Percentiles rank a stretch among this genome's conserved stretches.
phyloP scores from a whole-genome alignment of 1,140 invertebrate genomes.

The Anagrus nilaparvatae region DNA sequence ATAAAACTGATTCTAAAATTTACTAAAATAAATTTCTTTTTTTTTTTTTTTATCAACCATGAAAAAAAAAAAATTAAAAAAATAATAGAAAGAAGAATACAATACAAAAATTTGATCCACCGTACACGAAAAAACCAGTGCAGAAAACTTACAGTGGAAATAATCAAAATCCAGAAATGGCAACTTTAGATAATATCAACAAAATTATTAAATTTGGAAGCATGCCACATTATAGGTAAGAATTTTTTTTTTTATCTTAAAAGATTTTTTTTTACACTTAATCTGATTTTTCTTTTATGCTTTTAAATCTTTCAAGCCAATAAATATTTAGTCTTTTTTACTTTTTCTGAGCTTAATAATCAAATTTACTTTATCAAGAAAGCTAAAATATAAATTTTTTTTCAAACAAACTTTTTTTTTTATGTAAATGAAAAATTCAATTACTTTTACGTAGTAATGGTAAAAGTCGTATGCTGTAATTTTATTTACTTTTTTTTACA shows the following conservation, averaged over 20 bases:
- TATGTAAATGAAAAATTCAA: too few relatives aligned
- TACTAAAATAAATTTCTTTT: slow-evolving; percentile 12
- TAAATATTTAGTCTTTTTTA: background rate
- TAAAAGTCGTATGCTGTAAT: too few relatives aligned
- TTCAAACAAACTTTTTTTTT: too few relatives aligned
- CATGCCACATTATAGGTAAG: slow-evolving; percentile 72
- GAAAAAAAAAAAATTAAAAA: too few relatives aligned
- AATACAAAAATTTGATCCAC: slow-evolving; percentile 74
- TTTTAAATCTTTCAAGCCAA: background rate
- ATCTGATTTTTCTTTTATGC: too few relatives aligned
- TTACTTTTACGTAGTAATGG: too few relatives aligned
- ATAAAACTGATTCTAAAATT: too few relatives aligned
- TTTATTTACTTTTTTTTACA: too few relatives aligned
- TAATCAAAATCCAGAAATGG: slow-evolving; percentile 52
- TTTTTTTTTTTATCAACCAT: too few relatives aligned
- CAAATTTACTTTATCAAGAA: too few relatives aligned
- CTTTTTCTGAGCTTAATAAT: background rate
- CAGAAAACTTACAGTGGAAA: slow-evolving; percentile 55
- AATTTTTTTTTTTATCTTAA: slow-evolving; percentile 17
- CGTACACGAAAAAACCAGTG: slow-evolving; percentile 72
- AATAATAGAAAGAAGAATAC: slow-evolving; percentile 78
- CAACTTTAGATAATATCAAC: slow-evolving; percentile 62
- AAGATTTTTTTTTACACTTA: too few relatives aligned
- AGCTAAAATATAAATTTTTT: too few relatives aligned
- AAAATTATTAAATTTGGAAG: slow-evolving; percentile 69